phyloP scores from a whole-genome alignment of 2,888 invertebrate species.

The Itoplectis maculator region DNA sequence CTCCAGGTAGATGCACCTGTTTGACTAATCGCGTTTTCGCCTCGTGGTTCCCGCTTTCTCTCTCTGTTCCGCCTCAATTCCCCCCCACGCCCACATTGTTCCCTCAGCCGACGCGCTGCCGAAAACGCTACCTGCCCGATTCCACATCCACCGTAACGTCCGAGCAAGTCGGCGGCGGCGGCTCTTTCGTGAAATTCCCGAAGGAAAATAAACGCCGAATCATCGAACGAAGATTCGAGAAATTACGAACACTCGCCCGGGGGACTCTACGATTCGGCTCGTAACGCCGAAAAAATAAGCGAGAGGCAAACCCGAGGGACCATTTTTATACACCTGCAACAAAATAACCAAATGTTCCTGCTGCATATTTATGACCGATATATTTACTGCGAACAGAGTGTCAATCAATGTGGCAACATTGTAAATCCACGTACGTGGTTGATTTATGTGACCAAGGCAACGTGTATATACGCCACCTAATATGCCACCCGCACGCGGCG shows the following conservation, averaged over 20 bases:
- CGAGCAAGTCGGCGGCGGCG: too few species aligned
- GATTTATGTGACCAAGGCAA: not conserved
- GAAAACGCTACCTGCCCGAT: not conserved
- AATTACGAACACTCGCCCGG: not conserved
- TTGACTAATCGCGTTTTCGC: slow-evolving; percentile 70
- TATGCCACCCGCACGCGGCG: not conserved
- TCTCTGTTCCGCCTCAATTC: slow-evolving; percentile 42
- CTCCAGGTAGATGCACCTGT: slow-evolving; percentile 70
- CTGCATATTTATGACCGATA: not conserved
- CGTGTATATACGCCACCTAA: not conserved
- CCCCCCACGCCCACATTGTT: slow-evolving; percentile 55
- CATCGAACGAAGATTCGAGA: too few species aligned
- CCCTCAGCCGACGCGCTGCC: not conserved
- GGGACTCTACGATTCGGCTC: not conserved
- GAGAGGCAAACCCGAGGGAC: not conserved
- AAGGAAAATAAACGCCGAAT: not conserved
- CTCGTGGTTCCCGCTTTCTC: slow-evolving; percentile 63
- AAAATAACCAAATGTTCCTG: too few species aligned
- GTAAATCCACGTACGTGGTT: not conserved
- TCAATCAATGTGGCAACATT: not conserved
- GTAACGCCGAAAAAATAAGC: too few species aligned
- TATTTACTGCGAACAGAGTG: not conserved
- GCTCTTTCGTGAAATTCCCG: not conserved
- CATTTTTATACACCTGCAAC: not conserved
- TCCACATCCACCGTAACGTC: not conserved